phyloP scores from a whole-genome alignment of 2,113 vertebrate species.

The Plestiodon gilberti region DNA sequence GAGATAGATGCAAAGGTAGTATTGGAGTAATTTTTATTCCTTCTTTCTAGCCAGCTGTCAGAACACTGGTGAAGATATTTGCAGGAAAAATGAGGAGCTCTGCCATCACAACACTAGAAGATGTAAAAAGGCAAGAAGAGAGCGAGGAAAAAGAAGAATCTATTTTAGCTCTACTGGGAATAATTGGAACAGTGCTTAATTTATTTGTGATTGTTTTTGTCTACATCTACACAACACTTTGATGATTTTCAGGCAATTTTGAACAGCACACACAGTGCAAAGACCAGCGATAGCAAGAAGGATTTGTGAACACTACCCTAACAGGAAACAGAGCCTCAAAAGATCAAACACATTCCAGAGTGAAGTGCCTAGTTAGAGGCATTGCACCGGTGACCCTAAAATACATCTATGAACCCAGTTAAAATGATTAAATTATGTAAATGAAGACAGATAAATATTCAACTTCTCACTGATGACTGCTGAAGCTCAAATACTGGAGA shows the following conservation, averaged over 20 bases:
- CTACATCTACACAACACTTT: conserved; percentile 90
- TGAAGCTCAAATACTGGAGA: conserved; percentile 37
- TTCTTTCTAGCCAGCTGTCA: conserved; percentile 81
- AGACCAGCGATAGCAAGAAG: conserved; percentile 48
- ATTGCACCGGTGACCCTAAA: conserved; percentile 47
- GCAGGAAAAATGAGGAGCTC: conserved; percentile 87
- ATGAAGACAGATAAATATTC: conserved; percentile 32
- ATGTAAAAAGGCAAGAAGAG: conserved; percentile 83
- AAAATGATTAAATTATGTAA: conserved; percentile 50
- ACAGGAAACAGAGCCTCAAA: conserved; percentile 30
- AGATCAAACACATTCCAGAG: conserved; percentile 66
- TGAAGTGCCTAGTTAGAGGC: conserved; percentile 48
- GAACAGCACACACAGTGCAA: conserved; percentile 44
- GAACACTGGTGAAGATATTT: conserved; percentile 77
- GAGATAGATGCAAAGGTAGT: not conserved
- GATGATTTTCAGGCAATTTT: conserved; percentile 63
- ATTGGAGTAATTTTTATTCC: conserved; percentile 57
- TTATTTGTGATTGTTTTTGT: conserved; percentile 91
- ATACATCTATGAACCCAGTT: conserved; percentile 41
- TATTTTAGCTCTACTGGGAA: conserved; percentile 88
- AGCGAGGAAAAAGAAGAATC: conserved; percentile 93
- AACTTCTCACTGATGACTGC: conserved; percentile 37
- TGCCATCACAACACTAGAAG: conserved; percentile 83
- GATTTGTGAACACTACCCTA: conserved; percentile 54
- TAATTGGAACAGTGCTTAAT: conserved; percentile 89